Evolutionary conservation across 2,113 vertebrate genomes (phyloP), one percentile per base, ranked within the genome.

Genomic region (Noturus placidus): DNA sequence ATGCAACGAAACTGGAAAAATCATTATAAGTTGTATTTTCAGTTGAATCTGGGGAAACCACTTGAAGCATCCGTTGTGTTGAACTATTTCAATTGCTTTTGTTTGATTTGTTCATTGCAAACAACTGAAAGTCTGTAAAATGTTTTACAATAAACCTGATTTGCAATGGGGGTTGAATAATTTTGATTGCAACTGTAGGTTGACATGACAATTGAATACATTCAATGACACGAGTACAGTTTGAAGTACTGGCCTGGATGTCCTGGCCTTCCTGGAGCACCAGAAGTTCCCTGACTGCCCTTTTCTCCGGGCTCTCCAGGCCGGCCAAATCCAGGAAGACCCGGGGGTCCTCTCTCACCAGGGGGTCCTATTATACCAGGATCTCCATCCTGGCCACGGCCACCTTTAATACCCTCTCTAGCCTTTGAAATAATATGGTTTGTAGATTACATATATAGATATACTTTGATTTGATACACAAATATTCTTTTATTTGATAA

Each of bases 281-380:
- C 98, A 46, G 95, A 93, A 85, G 92, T 91, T 22, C 98, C 98
- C n/a, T 90, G 88, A 88, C 94, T 94, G 87, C 98, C 98, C 90
- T 99, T 99, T 52, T 98, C 97, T 89, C 98, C 98, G 42, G 92
- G 13, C 9, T 94, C 92, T 56, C 98, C 98, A 56, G 93, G 72
- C 14, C 38, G 38, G 0, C 97, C 97, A 57, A 89, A 63, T 5
- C 98, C 97, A 91, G 97, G 94, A 42, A 92, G 0, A 4, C 98
- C 98, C 42, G 97, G 97, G 13, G 96, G 96, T 70, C 98, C 98
- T 57, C 93, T 95, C 86, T 98, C 97, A 87, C 98, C 98, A 50
- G 92, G 93, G 56, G 91, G 84, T 17, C 98, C 98, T 0, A 83
- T 91, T 57, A 91, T 91, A 89, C 98, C 98, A 72, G 91, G 92